A percentile compares a stretch with the other conserved stretches of the same genome.
These are phyloP conservation scores for Platysteira castanea DNA, from an alignment of 2,113 vertebrate genomes.

Conservation along the genomic window DNA sequence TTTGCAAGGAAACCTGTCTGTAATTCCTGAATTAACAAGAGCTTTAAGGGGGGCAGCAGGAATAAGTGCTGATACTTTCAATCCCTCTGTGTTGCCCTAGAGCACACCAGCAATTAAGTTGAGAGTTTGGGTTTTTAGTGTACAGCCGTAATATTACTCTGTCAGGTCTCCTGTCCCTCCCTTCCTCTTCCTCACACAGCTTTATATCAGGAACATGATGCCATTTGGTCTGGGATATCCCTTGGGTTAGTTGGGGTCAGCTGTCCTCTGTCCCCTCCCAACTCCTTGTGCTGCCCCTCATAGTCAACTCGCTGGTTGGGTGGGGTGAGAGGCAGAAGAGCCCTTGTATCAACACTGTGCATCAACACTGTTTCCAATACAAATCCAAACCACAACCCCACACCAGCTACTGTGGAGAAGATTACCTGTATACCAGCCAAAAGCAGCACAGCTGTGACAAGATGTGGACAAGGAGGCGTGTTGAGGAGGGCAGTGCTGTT, in stretches of 20 bases:
- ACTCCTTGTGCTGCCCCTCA: neutral
- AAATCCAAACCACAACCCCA: neutral
- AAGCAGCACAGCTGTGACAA: neutral
- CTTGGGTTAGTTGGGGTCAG: neutral
- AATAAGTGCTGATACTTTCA: neutral
- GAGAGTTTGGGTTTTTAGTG: neutral
- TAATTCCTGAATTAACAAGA: neutral
- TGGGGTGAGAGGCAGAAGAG: neutral
- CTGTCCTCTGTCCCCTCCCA: neutral
- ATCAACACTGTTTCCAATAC: neutral
- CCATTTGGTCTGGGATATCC: neutral
- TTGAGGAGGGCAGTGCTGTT: neutral
- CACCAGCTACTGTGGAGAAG: neutral
- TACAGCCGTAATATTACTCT: neutral
- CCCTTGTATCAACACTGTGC: too few relatives aligned
- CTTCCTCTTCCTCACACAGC: neutral
- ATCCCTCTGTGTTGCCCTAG: neutral
- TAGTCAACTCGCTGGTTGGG: accelerated
- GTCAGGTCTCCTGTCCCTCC: neutral
- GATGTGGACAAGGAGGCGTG: neutral
- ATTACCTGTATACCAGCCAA: neutral
- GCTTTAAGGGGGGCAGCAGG: neutral
- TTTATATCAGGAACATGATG: neutral
- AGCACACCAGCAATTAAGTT: neutral
- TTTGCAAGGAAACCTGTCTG: neutral